A percentile compares a stretch with the other conserved stretches of the same genome.
phyloP scores from a whole-genome alignment of 2,113 vertebrate genomes.

The crab-eating macaque (Macaca fascicularis) region T2T-MFA8v1.1 NC_088388.1:78337501-78338000 shows the following conservation, averaged over 20 bases:
- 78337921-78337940: too few species aligned
- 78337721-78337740: not conserved
- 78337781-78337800: not conserved
- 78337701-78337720: not conserved
- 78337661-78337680: not conserved
- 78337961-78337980: not conserved
- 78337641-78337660: not conserved
- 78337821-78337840: too few species aligned
- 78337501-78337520: not conserved
- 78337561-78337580: conserved; percentile 16
- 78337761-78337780: not conserved
- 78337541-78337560: not conserved
- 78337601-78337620: not conserved
- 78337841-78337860: not conserved
- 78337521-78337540: not conserved
- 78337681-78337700: not conserved
- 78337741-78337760: not conserved
- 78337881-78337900: not conserved
- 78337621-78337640: not conserved
- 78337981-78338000: not conserved
- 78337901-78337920: not conserved
- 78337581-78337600: not conserved
- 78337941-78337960: not conserved
- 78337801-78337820: not conserved
- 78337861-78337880: not conserved